Conservation (phyloP, 2,113 vertebrate genomes). For the Crotophaga sulcirostris region DNA sequence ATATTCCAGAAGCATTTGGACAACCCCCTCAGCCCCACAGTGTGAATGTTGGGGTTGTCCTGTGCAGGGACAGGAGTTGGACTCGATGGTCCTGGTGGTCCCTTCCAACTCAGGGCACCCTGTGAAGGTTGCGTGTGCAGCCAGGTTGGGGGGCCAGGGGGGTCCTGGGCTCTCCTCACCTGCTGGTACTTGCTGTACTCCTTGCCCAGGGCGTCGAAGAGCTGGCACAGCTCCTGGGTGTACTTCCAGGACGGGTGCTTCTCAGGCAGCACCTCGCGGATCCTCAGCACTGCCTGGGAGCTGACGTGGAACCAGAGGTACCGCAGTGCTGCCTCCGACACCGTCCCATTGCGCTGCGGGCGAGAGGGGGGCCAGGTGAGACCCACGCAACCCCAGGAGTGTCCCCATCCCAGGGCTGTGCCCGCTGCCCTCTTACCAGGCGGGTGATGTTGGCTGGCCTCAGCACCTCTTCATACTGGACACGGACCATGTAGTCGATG, state of each 20-base stretch:
- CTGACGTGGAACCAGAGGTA: conserved; percentile 85
- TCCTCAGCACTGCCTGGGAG: conserved; percentile 76
- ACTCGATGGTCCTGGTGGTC: no score
- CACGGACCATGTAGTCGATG: conserved; percentile 64
- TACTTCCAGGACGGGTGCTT: conserved; percentile 83
- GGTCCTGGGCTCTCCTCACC: background rate
- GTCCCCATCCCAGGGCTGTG: rapidly evolving
- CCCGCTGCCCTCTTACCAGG: conserved; percentile 47
- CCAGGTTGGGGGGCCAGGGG: background rate
- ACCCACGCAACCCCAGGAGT: background rate
- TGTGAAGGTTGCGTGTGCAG: no score
- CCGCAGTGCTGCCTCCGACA: conserved; percentile 75
- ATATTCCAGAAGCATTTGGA: no score
- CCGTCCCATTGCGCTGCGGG: conserved; percentile 65
- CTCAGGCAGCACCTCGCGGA: conserved; percentile 77
- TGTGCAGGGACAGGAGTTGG: no score
- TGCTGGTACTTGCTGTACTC: background rate
- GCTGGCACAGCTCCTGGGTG: conserved; percentile 72
- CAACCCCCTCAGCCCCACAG: no score
- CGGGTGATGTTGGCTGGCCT: conserved; percentile 64
- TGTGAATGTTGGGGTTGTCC: no score
- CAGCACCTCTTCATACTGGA: conserved; percentile 73
- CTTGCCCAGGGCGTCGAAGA: conserved; percentile 31
- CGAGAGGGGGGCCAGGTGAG: background rate
- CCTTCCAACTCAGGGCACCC: no score